Percentiles rank a stretch among this genome's conserved stretches.
Evolutionary conservation across 2,113 vertebrate genomes (phyloP).

Genomic region (Gopherus flavomarginatus): DNA sequence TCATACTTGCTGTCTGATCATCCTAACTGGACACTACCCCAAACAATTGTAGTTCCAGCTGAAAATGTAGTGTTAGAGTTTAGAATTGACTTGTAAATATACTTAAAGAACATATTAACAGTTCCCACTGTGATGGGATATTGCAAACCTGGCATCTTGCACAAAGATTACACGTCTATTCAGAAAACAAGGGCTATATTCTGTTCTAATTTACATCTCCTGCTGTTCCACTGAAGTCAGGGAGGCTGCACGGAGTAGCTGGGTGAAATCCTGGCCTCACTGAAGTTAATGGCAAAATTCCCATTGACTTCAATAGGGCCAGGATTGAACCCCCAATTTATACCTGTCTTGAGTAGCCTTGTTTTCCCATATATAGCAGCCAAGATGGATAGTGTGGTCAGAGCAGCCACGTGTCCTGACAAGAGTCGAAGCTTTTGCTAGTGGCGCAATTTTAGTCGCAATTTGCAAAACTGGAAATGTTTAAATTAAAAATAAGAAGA

Average conservation of each 20-base stretch:
- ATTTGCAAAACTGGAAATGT: background rate
- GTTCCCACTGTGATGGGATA: background rate
- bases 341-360: fast-evolving
- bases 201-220: background rate
- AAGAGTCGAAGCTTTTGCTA: background rate
- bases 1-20: no score
- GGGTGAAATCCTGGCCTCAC: background rate
- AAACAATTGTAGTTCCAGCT: background rate
- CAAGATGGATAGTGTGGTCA: background rate
- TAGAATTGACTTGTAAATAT: background rate
- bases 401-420: background rate
- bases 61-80: background rate
- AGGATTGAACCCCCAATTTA: background rate
- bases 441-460: background rate
- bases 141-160: background rate
- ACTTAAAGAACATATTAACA: background rate
- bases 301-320: background rate
- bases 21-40: fast-evolving
- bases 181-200: background rate
- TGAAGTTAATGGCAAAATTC: fast-evolving
- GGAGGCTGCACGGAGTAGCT: background rate
- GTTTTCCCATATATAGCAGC: background rate
- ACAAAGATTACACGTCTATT: background rate
- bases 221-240: background rate
- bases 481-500: background rate